Conservation (phyloP, 2,113 vertebrate species). For the Hyaena hyaena region DNA sequence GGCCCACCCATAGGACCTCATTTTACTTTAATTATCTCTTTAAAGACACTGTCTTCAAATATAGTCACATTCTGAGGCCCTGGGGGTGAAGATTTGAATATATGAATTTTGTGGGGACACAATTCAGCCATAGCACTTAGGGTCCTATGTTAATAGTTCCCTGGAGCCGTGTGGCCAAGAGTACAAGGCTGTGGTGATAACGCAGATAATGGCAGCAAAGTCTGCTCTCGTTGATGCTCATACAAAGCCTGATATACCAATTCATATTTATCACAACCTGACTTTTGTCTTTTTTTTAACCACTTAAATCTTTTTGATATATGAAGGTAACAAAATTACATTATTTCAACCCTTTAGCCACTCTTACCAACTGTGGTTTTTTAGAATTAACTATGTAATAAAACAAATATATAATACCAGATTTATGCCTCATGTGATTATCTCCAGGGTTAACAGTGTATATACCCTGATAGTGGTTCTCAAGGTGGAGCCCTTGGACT, state of each 20-base stretch:
- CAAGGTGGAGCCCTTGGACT: neutral
- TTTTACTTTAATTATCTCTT: conserved; percentile 18
- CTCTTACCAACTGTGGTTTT: neutral
- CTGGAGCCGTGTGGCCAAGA: neutral
- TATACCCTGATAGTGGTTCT: neutral
- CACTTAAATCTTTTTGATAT: neutral
- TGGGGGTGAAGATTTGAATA: neutral
- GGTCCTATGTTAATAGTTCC: neutral
- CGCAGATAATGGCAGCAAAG: neutral
- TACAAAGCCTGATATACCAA: neutral
- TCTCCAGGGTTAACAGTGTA: neutral
- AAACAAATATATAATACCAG: neutral
- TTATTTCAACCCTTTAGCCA: conserved; percentile 34
- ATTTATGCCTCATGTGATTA: neutral
- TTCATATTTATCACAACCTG: neutral
- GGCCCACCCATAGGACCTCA: neutral
- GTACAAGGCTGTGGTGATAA: neutral
- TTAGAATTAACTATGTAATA: neutral
- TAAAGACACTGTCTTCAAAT: neutral
- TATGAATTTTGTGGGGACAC: neutral
- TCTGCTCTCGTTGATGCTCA: neutral
- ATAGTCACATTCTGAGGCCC: neutral
- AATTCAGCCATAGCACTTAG: neutral
- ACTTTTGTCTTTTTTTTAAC: neutral
- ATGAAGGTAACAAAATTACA: neutral